phyloP scores from a whole-genome alignment of 1,140 invertebrate genomes.

The Caenorhabditis tropicalis region DNA sequence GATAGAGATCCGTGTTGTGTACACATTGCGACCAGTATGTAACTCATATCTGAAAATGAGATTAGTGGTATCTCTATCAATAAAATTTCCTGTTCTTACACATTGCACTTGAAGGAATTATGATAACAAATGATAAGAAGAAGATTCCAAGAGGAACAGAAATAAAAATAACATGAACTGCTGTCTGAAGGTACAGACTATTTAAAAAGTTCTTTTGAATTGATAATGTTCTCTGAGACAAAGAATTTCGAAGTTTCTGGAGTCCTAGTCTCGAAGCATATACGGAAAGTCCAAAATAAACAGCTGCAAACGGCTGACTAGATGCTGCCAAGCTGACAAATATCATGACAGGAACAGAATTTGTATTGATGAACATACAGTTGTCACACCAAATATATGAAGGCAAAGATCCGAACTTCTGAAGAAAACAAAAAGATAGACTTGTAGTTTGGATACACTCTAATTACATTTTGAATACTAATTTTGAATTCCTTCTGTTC shows the following conservation, averaged over 20 bases:
- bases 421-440: background rate
- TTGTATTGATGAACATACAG: constrained; percentile 1
- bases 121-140: background rate
- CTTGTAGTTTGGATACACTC: background rate
- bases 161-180: constrained; percentile 6
- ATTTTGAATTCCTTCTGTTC: background rate
- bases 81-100: background rate
- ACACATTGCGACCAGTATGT: background rate
- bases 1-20: constrained; percentile 3
- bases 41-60: background rate
- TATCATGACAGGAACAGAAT: background rate
- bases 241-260: background rate
- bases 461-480: background rate
- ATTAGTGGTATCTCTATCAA: background rate
- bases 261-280: background rate
- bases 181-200: background rate
- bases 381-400: constrained; percentile 15
- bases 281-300: background rate
- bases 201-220: background rate
- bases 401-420: background rate
- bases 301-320: background rate
- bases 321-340: background rate
- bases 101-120: background rate
- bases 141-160: background rate
- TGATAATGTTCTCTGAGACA: background rate